Evolutionary conservation across 2,888 invertebrate species (phyloP).

Genomic region (Limenitis camilla): DNA sequence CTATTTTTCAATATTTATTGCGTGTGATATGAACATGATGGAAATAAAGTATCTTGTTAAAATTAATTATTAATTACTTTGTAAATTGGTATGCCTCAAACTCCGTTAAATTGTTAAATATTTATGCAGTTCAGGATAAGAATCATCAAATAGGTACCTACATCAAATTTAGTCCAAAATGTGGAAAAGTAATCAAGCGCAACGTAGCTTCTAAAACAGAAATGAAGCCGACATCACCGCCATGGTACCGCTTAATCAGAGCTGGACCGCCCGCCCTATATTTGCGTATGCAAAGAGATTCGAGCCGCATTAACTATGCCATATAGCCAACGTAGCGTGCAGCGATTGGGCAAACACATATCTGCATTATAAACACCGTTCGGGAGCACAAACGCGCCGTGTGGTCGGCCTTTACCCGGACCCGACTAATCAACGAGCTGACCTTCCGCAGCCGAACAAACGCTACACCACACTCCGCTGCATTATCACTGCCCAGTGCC

Average conservation of each 20-base stretch:
- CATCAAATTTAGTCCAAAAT: conserved; percentile 24
- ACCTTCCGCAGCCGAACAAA: conserved; percentile 67
- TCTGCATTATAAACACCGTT: conserved; percentile 75
- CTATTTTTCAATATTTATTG: too few relatives aligned
- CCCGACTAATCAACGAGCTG: conserved; percentile 72
- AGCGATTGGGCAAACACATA: conserved; percentile 75
- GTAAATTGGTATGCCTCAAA: too few relatives aligned
- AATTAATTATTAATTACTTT: too few relatives aligned
- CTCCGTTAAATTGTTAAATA: too few relatives aligned
- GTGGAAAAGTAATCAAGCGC: conserved; percentile 56
- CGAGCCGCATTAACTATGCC: conserved; percentile 73
- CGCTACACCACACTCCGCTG: conserved; percentile 42
- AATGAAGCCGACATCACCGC: conserved; percentile 58
- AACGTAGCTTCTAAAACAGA: conserved; percentile 50
- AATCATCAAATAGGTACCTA: background rate
- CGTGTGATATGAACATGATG: background rate
- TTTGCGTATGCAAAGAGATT: conserved; percentile 76
- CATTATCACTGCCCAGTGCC: conserved; percentile 13
- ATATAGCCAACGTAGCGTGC: conserved; percentile 74
- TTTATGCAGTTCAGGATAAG: conserved; percentile 3
- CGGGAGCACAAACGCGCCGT: conserved; percentile 71
- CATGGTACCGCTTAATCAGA: conserved; percentile 71
- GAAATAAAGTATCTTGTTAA: background rate
- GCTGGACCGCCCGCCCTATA: conserved; percentile 69
- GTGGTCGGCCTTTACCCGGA: conserved; percentile 71